Evolutionary conservation across 2,888 invertebrate genomes (phyloP), one percentile per base, ranked within the genome.

Genomic region (Melangyna quadrimaculata): DNA sequence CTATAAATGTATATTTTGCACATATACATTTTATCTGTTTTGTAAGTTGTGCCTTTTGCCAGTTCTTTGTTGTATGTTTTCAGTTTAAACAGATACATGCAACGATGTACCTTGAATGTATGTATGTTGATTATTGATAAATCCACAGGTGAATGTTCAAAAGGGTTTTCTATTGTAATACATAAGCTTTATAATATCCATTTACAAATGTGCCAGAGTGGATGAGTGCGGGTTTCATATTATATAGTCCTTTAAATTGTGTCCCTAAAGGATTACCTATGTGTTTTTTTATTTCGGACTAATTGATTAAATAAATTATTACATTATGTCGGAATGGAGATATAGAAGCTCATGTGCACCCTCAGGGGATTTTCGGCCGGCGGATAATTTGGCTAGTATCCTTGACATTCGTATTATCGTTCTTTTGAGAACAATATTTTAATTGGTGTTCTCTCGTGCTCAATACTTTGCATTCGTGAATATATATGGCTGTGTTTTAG

Each of bases 61-160:
- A 73, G 59, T 43, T 67, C 53, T 69, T 35, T 73, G 73, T 55
- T 70, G 12, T 70, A n/a, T 37, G 12, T 24, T n/a, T n/a, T 61
- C 57, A 55, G 27, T 24, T 40, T 70, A 43, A 70, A 61, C 10
- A 55, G 74, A 80, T 63, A 80, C 67, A 77, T 69, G 69, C 40
- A 69, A 29, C 9, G 32, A 43, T 43, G 55, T 45, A 8, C 8
- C 1, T 10, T 10, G 17, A 19, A 9, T 14, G n/a, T 65, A 3
- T 27, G 19, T 35, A 7, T 8, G 17, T 48, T 32, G 40, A 19
- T 55, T 55, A 45, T 37, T 55, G 59, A 45, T 75, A 86, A 80
- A 81, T 77, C 86, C 63, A 86, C 86, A 86, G 86, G 86, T 86
- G 81, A 51, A 86, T 86, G 51, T 29, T 53, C 55, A 53, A 43